Percentiles rank a stretch among this genome's conserved stretches.
Conservation (phyloP, 2,888 invertebrate genomes). For the Eilema sororculum region DNA sequence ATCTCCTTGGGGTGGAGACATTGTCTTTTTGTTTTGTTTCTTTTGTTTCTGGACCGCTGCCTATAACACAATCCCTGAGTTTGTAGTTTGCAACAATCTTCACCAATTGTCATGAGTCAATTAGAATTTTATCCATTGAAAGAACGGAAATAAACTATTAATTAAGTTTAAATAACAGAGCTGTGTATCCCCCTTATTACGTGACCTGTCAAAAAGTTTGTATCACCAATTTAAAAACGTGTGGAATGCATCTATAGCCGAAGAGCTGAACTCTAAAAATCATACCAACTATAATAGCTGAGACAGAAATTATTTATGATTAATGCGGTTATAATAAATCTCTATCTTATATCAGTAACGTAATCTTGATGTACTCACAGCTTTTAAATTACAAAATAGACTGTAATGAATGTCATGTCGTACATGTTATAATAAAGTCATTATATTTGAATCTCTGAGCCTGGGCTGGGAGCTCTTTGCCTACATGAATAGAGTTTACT, state of each 20-base stretch:
- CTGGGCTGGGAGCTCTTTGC: slow-evolving; percentile 24
- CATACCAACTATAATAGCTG: slow-evolving; percentile 1
- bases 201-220: background rate
- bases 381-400: slow-evolving; percentile 34
- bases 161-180: background rate
- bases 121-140: background rate
- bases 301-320: slow-evolving; percentile 33
- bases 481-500: slow-evolving; percentile 53
- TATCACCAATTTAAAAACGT: background rate
- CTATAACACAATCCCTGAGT: too few relatives aligned
- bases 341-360: slow-evolving; percentile 25
- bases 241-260: background rate
- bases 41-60: too few relatives aligned
- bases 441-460: slow-evolving; percentile 33
- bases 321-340: slow-evolving; percentile 36
- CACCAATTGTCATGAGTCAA: too few relatives aligned
- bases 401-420: slow-evolving; percentile 37
- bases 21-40: too few relatives aligned
- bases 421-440: slow-evolving; percentile 45
- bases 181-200: background rate
- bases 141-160: background rate
- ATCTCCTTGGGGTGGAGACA: too few relatives aligned
- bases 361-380: slow-evolving; percentile 32
- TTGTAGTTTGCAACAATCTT: too few relatives aligned
- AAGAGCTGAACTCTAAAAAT: slow-evolving; percentile 8